phyloP scores from a whole-genome alignment of 2,888 invertebrate species.

The Drosophila multiciliata region DNA sequence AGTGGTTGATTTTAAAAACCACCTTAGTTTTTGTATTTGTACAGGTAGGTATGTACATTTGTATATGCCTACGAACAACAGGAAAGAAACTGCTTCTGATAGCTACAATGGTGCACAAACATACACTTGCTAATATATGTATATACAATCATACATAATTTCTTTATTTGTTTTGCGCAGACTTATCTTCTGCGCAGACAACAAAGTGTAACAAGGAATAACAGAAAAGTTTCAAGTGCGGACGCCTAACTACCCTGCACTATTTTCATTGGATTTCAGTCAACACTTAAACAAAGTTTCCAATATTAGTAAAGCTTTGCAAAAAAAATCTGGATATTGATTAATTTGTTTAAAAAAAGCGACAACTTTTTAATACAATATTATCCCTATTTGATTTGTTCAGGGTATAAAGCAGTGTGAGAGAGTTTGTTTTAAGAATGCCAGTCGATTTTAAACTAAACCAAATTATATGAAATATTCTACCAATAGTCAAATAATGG shows the following conservation, averaged over 20 bases:
- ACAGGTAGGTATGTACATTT: conserved; percentile 47
- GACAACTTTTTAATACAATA: background rate
- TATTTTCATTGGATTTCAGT: background rate
- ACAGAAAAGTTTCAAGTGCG: background rate
- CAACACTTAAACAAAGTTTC: background rate
- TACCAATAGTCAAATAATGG: too few species aligned
- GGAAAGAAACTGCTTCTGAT: conserved; percentile 30
- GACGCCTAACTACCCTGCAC: conserved; percentile 3
- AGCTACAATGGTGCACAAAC: conserved; percentile 34
- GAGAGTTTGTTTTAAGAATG: background rate
- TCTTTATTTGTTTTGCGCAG: conserved; percentile 51
- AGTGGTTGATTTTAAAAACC: conserved; percentile 25
- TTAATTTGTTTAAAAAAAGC: background rate
- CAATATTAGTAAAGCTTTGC: background rate
- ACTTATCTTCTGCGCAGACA: conserved; percentile 46
- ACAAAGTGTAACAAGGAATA: conserved; percentile 4
- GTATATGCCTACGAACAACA: conserved; percentile 38
- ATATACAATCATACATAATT: conserved; percentile 35
- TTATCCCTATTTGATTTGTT: background rate
- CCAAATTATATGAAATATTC: background rate
- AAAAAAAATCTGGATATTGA: too few species aligned
- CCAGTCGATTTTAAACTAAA: background rate
- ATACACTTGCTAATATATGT: conserved; percentile 34
- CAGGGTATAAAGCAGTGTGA: background rate
- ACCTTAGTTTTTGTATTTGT: conserved; percentile 35